Conservation (phyloP, 2,888 invertebrate species). For the Escarpia spicata region DNA sequence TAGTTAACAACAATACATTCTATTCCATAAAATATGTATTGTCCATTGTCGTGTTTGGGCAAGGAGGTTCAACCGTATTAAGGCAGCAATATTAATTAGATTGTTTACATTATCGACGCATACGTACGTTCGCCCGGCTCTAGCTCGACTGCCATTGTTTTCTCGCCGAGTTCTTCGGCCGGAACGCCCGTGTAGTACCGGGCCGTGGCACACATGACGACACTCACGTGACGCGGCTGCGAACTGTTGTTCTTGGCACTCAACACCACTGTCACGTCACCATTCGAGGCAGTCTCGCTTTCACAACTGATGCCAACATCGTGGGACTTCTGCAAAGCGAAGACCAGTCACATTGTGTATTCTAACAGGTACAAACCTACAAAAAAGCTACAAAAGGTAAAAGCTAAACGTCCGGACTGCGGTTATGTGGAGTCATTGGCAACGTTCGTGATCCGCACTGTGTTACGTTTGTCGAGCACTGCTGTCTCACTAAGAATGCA, state of each 20-base stretch:
- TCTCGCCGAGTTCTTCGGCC: conserved; percentile 31
- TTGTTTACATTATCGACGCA: not conserved
- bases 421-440: not conserved
- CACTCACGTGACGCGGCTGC: conserved; percentile 31
- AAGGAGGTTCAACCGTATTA: too few relatives aligned
- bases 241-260: conserved; percentile 29
- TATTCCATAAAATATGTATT: too few relatives aligned
- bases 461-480: not conserved
- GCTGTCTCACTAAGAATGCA: not conserved
- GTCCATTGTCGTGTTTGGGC: too few relatives aligned
- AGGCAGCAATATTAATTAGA: too few relatives aligned
- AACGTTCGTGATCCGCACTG: not conserved
- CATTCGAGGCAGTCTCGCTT: conserved; percentile 38
- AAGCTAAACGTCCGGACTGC: not conserved
- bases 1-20: too few relatives aligned
- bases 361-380: not conserved
- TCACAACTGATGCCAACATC: not conserved
- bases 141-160: conserved; percentile 31
- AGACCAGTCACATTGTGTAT: not conserved
- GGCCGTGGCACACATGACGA: conserved; percentile 37
- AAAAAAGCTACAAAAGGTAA: not conserved
- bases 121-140: conserved; percentile 18
- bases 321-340: not conserved
- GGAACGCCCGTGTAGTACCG: conserved; percentile 42
- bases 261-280: conserved; percentile 23